A percentile compares a stretch with the other conserved stretches of the same genome.
Conservation (phyloP, 2,113 vertebrate genomes). For the Climacteris rufus region DNA sequence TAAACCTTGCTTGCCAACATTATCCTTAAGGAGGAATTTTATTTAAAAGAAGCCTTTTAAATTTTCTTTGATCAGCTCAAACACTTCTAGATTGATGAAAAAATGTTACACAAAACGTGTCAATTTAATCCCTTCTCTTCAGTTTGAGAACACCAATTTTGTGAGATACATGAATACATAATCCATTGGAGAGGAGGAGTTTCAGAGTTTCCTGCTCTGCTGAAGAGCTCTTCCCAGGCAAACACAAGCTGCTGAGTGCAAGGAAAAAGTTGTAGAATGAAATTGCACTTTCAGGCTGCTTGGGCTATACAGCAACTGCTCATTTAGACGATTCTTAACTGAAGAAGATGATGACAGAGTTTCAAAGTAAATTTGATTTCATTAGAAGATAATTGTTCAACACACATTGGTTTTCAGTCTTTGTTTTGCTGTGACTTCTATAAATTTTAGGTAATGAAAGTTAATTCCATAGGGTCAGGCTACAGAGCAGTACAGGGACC, state of each 20-base stretch:
- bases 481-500: background rate
- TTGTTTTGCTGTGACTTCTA: background rate
- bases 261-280: background rate
- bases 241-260: background rate
- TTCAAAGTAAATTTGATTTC: background rate
- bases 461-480: background rate
- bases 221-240: background rate
- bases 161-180: background rate
- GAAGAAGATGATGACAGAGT: background rate
- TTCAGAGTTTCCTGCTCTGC: background rate
- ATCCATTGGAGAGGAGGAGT: background rate
- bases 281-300: background rate
- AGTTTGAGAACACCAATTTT: background rate
- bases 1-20: background rate
- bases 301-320: background rate
- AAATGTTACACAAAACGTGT: background rate
- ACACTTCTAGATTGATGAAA: background rate
- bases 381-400: background rate
- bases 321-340: background rate
- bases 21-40: background rate
- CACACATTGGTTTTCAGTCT: background rate
- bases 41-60: background rate
- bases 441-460: background rate
- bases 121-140: background rate
- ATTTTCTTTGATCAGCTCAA: background rate